Evolutionary conservation across 2,797 vertebrate genomes (phyloP), one percentile per base, ranked within the genome.

Genomic region (Ammospiza maritima): DNA sequence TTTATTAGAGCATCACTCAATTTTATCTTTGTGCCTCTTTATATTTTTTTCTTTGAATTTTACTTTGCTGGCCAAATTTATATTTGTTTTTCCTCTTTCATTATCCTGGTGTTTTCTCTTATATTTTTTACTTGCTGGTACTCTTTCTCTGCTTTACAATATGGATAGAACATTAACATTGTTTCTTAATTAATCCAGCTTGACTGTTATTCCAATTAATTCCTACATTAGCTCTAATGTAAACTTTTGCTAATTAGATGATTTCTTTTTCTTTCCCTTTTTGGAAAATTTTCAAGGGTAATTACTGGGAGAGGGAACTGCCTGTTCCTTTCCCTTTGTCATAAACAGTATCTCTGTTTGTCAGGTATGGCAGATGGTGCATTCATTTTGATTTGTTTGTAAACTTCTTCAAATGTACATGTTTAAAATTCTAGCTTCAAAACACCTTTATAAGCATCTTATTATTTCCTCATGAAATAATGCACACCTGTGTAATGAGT

Each of bases 161-260:
- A 60, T 53, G 34, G 71, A 13, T 88, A 72, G 57, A 91, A 81
- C 21, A 16, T 40, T 62, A 57, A 53, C 6, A 5, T 62, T 45
- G 27, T 66, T 81, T 21, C 45, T 79, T 93, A 81, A 92, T 81
- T 95, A 83, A 76, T 70, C 15, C 0, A 1, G 56, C 29, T 53
- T 88, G 44, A 80, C 42, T 84, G 14, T 66, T 88, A 66, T 60
- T 85, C 56, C 47, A 88, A 22, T 82, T 87, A 95, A 82, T 78
- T 91, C 56, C 70, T 89, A 71, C 51, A 57, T 72, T 89, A 86
- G 11, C 16, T 70, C 15, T 71, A 64, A 81, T 15, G 7, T 79
- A 90, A 92, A 67, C 48, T 51, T 92, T 88, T 90, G 11, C 51
- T 92, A 82, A 86, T 76, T 54, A 90, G 57, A 50, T 50, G 15